Percentiles rank a stretch among this genome's conserved stretches.
Conservation (phyloP, 1,140 invertebrate genomes). For the Andrena cerasifolii region DNA sequence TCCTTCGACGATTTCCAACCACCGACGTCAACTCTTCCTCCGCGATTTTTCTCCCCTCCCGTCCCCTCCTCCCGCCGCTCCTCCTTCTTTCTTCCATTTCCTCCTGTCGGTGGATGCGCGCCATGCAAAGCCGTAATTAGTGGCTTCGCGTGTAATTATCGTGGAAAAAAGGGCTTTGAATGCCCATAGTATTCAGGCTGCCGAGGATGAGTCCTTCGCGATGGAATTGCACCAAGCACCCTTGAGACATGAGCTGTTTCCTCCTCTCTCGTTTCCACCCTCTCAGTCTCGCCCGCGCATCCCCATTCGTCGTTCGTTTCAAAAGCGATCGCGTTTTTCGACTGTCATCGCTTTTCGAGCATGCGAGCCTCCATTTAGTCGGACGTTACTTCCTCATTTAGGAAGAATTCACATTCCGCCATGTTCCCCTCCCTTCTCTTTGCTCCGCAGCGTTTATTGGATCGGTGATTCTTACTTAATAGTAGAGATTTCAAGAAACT, state of each 20-base stretch:
- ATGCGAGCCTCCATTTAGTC: conserved; percentile 2
- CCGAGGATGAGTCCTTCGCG: conserved; percentile 43
- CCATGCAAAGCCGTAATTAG: conserved; percentile 68
- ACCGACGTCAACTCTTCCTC: background rate
- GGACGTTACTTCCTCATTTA: conserved; percentile 14
- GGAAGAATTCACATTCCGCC: background rate
- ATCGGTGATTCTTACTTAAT: no score
- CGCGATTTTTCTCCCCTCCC: conserved; percentile 7
- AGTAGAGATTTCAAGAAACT: no score
- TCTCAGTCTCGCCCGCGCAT: background rate
- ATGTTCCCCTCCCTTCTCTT: background rate
- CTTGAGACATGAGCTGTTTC: conserved; percentile 51
- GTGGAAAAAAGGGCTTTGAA: conserved; percentile 58
- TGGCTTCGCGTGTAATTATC: conserved; percentile 72
- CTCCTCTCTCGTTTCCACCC: background rate
- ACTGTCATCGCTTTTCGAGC: conserved; percentile 28
- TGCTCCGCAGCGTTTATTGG: no score
- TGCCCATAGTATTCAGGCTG: conserved; percentile 41
- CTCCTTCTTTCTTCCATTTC: conserved; percentile 39
- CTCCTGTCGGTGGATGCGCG: conserved; percentile 37
- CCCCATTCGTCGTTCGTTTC: conserved; percentile 24
- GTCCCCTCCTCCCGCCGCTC: conserved; percentile 21
- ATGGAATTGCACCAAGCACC: conserved; percentile 47
- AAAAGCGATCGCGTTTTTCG: conserved; percentile 48
- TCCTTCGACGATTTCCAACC: conserved; percentile 38